Base-by-base conservation (phyloP, 2,113 vertebrate genomes). In the Lampris megalopsis region DNA sequence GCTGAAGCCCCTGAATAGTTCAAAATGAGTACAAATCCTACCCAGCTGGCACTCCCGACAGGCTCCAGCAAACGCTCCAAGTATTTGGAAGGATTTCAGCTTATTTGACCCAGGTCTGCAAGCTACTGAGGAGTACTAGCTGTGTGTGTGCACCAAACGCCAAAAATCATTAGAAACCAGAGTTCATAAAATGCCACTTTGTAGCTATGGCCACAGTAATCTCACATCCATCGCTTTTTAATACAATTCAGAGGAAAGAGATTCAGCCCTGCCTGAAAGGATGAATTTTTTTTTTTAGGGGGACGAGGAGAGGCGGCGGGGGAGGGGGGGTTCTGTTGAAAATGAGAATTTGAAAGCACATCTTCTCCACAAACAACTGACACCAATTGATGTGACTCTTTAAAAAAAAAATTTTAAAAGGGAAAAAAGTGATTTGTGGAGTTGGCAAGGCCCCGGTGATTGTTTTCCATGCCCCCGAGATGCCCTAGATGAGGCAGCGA, bases 221-320 rank as follows among this genome's bases (percentile, higher is more conserved):
- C 91, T 89, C 80, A 88, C 87, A 84, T 71, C 83, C 90, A 86
- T 90, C 84, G 85, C 86, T 89, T 92, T 88, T 88, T 91, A 81
- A 85, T 87, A 91, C 64, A 86, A 84, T 83, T 89, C 87, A 82
- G 69, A 89, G 58, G 76, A 88, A 90, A 86, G 71, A 75, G 81
- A 87, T 85, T 86, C 84, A 89, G 90, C 84, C 86, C 81, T 85
- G 85, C 90, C 91, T 90, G 78, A 79, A 88, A 86, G 77, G 64
- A 81, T 84, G 74, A 85, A 52, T 86, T 77, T 77, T 79, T 81
- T 68, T 77, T 24, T 60, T 66, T 81, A 48, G 63, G 65, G 60
- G 41, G 70, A 71, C 50, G 62, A 52, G 24, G 40, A 75, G 1
- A 45, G 59, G 48, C 42, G 62, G 40, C 69, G 65, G 41, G 10